Base-by-base conservation (phyloP, 2,797 vertebrate species). In the Tenualosa ilisha region DNA sequence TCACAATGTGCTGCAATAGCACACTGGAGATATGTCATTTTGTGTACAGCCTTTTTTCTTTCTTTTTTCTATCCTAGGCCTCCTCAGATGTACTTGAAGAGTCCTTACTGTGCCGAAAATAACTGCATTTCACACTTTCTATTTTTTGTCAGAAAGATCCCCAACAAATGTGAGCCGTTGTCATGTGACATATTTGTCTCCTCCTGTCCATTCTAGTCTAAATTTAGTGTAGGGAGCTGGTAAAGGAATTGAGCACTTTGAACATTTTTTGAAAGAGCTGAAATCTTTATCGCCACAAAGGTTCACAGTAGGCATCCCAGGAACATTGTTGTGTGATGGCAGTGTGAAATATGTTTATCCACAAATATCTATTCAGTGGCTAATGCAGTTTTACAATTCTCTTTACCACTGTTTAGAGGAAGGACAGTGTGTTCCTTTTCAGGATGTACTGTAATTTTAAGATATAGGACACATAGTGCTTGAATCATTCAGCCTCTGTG, bases 301-400 rank as follows among this genome's bases (percentile, higher is more conserved):
- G 59, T n/a, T n/a, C n/a, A 63, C 54, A 24, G n/a, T 24, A 24
- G 6, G 22, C 59, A 53, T 53, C 51, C 13, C 11, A 22, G 15
- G 83, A 65, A 50, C 37, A 22, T 53, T 75, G n/a, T 46, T 85
- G 54, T 81, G 31, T 84, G 46, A 84, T 17, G 31, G 49, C 54
- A 46, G 51, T 72, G 15, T 11, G 12, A 13, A 13, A 68, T 31
- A 31, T 13, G 8, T 68, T 12, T 8, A 13, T 40, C 22, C 82
- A 50, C 43, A 49, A n/a, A 12, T 24, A n/a, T 63, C 37, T 37
- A 20, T n/a, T 72, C 3, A 31, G 24, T 15, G 13, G 24, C 4
- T 31, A 68, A 13, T 68, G 26, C n/a, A 31, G 7, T 31, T 68
- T 31, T 31, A 26, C n/a, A 3, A 65, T 65, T 84, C 49, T 26